These are phyloP conservation scores for Coluber constrictor DNA, from an alignment of 2,797 vertebrate genomes.

Conservation along the genomic window DNA sequence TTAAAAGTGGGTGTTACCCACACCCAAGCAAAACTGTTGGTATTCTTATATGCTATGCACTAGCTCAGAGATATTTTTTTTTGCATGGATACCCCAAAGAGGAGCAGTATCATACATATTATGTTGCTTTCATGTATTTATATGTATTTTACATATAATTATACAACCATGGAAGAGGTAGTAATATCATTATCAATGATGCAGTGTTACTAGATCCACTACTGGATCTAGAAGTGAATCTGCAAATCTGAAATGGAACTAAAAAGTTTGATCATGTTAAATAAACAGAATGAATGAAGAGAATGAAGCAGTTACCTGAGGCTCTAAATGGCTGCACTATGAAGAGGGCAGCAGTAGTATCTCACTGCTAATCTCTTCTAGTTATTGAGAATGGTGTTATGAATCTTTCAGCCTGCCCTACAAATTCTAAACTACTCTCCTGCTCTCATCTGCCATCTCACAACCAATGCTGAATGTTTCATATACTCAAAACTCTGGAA, in stretches of 20 bases:
- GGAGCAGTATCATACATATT: not conserved
- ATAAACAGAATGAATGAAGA: not conserved
- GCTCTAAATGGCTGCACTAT: not conserved
- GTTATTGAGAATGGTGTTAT: not conserved
- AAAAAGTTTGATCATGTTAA: not conserved
- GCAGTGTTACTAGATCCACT: not conserved
- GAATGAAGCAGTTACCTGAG: not conserved
- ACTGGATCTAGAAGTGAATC: not conserved
- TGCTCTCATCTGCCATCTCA: not conserved
- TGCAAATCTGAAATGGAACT: not conserved
- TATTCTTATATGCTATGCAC: conserved; percentile 36
- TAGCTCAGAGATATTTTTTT: conserved; percentile 18
- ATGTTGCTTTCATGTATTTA: not conserved
- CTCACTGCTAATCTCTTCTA: not conserved
- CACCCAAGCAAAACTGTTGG: conserved; percentile 34
- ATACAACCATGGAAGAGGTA: not conserved
- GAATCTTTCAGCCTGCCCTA: not conserved
- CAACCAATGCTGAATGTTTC: not conserved
- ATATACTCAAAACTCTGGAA: not conserved
- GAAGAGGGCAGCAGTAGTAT: not conserved
- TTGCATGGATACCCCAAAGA: not conserved
- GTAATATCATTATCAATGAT: not conserved
- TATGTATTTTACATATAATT: not conserved
- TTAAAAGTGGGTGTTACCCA: conserved; percentile 1
- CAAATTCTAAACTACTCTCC: not conserved